phyloP scores from a whole-genome alignment of 2,888 invertebrate genomes.

The Geotrupes spiniger region DNA sequence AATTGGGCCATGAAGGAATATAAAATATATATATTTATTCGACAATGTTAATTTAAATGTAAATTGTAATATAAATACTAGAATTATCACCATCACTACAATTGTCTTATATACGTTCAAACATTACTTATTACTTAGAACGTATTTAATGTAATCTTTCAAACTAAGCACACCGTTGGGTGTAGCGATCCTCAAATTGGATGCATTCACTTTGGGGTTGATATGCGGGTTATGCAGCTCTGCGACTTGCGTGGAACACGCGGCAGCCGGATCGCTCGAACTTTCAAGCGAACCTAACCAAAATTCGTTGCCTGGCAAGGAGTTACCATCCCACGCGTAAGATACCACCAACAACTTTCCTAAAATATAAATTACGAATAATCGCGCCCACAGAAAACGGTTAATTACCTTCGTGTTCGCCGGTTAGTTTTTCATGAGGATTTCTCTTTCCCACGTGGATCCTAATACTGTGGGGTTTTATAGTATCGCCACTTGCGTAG shows the following conservation, averaged over 20 bases:
- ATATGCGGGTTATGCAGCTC: constrained; percentile 62
- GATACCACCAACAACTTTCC: constrained; percentile 59
- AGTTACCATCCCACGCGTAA: constrained; percentile 72
- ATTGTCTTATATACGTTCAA: no score
- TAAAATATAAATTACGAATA: constrained; percentile 23
- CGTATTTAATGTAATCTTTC: constrained; percentile 25
- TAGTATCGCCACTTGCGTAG: constrained; percentile 23
- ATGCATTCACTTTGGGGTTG: constrained; percentile 53
- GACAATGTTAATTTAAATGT: no score
- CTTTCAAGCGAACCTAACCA: constrained; percentile 54
- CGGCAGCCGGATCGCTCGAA: constrained; percentile 63
- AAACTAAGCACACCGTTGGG: constrained; percentile 32
- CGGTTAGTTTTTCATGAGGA: constrained; percentile 42
- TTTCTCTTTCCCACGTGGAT: constrained; percentile 42
- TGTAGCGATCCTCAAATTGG: constrained; percentile 55
- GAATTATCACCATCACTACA: no score
- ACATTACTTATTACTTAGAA: no score
- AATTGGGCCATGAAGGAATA: no score
- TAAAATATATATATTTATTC: no score
- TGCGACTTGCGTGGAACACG: constrained; percentile 59
- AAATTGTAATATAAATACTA: no score
- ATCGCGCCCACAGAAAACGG: no score
- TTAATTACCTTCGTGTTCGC: constrained; percentile 27
- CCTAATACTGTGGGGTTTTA: constrained; percentile 25
- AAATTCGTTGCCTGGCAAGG: constrained; percentile 72